phyloP scores from a whole-genome alignment of 2,888 invertebrate species.

The Amblyjoppa proteus region DNA sequence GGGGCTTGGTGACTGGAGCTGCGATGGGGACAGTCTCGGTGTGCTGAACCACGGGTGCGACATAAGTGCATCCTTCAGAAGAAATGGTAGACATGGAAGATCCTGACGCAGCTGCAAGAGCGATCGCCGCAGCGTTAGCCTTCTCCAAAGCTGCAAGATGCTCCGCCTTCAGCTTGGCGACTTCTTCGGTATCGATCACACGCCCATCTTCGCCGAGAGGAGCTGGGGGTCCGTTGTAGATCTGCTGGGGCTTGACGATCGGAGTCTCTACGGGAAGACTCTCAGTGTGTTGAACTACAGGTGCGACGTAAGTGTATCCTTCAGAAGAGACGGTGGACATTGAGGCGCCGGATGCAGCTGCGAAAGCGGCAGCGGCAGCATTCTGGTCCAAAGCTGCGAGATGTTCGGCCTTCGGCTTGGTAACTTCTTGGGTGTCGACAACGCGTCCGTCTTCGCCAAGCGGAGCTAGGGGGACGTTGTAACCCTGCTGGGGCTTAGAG shows the following conservation, averaged over 20 bases:
- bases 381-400: slow-evolving; percentile 2
- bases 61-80: neutral
- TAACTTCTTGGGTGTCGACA: slow-evolving; percentile 37
- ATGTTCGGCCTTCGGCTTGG: slow-evolving; percentile 32
- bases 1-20: neutral
- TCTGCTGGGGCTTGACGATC: neutral
- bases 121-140: neutral
- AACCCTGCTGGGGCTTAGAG: neutral
- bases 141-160: slow-evolving; percentile 69
- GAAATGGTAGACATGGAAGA: neutral
- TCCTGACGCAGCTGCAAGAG: neutral
- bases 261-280: neutral
- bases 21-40: neutral
- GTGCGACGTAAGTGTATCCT: slow-evolving; percentile 15
- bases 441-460: slow-evolving; percentile 21
- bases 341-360: slow-evolving; percentile 5
- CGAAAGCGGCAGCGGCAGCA: neutral
- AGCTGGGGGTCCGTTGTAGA: neutral
- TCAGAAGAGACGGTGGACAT: neutral
- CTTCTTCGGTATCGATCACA: slow-evolving; percentile 25
- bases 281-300: neutral
- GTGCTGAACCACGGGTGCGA: neutral
- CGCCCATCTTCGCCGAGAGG: slow-evolving; percentile 26
- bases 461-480: slow-evolving; percentile 3
- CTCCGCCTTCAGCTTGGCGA: neutral